phyloP scores from a whole-genome alignment of 2,797 vertebrate species.

The Pelodytes ibericus region DNA sequence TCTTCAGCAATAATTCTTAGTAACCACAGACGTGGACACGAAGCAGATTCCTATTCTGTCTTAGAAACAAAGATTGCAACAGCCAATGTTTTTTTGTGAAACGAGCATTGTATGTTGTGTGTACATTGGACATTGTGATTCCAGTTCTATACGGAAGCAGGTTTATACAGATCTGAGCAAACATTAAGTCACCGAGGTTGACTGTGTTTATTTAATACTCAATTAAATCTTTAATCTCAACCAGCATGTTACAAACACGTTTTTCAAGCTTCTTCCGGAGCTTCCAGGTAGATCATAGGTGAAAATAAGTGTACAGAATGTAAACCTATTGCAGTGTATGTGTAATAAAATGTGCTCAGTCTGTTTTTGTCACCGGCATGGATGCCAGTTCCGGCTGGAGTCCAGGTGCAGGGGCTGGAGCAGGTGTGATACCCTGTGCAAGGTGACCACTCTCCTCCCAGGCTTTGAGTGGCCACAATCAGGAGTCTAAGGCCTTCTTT shows the following conservation, averaged over 20 bases:
- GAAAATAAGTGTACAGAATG: slow-evolving; percentile 19
- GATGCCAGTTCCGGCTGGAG: no score
- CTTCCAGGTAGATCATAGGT: slow-evolving; percentile 7
- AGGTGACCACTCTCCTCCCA: no score
- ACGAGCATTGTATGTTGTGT: neutral
- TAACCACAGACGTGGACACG: neutral
- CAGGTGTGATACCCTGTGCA: no score
- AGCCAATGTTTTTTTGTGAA: neutral
- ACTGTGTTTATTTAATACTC: slow-evolving; percentile 17
- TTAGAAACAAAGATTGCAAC: neutral
- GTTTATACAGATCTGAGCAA: slow-evolving; percentile 23
- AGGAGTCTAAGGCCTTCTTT: no score
- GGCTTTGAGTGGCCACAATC: no score
- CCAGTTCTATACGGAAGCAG: neutral
- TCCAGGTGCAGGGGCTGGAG: no score
- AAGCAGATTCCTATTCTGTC: neutral
- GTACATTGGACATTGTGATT: neutral
- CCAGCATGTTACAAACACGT: slow-evolving; percentile 41
- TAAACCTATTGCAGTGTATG: no score
- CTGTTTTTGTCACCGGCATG: no score
- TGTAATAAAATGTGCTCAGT: no score
- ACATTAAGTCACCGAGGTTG: slow-evolving; percentile 11
- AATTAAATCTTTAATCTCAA: slow-evolving; percentile 18
- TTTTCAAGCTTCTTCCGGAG: slow-evolving; percentile 34
- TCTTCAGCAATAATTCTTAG: neutral